Base-by-base conservation (phyloP, 2,888 invertebrate genomes). In the Itoplectis maculator region DNA sequence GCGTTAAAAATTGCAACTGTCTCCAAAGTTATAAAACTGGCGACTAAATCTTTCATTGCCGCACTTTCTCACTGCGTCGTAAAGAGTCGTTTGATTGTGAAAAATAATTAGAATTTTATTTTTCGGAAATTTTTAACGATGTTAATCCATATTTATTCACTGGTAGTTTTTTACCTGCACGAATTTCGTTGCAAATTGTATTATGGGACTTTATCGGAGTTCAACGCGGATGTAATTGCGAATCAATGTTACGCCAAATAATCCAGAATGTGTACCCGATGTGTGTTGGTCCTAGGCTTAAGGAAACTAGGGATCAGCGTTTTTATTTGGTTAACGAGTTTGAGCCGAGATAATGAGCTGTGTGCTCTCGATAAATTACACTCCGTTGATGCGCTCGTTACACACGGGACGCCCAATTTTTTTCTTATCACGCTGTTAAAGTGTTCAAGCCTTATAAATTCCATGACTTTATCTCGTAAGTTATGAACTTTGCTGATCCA, bases 111-210 rank as follows among this genome's bases (percentile, higher is more conserved):
- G n/a, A n/a, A 29, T 29, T 29, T 29, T 29, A 29, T 29, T 29
- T 29, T 2, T 29, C 29, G 29, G 5, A 5, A 3, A 29, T 29
- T 3, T 8, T 23, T 13, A 4, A 11, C 20, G 13, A 23, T 2
- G 2, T 23, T 23, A 0, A 6, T 11, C 35, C 0, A 15, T n/a
- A 11, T 13, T 59, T 37, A 56, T 29, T 56, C 56, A 35, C 56
- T 29, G 29, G 29, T 13, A n/a, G n/a, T 29, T 37, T 15, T 18
- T 54, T 4, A 20, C 8, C 59, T n/a, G 29, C 13, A 37, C 37
- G 59, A 35, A 37, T 35, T 59, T 59, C 59, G 37, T n/a, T 59
- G 11, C n/a, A n/a, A 59, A 59, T 59, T 59, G n/a, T 59, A 59
- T 59, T 35, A 9, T n/a, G 37, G 13, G n/a, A 59, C n/a, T 59